phyloP scores from a whole-genome alignment of 2,113 vertebrate species.

The Tinamus guttatus region DNA sequence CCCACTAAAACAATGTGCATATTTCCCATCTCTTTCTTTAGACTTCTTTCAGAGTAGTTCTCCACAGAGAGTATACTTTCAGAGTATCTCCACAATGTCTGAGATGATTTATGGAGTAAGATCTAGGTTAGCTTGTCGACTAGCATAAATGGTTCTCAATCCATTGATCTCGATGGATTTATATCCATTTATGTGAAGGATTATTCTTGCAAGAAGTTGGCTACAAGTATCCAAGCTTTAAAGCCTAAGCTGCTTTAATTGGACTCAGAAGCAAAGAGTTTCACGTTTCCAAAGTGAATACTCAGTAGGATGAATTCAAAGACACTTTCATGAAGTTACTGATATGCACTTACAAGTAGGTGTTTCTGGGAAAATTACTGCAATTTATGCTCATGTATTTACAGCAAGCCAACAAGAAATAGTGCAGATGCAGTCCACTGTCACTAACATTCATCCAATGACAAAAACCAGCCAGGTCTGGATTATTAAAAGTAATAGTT shows the following conservation, averaged over 20 bases:
- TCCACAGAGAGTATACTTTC: no score
- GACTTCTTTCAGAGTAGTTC: background rate
- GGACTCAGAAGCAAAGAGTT: background rate
- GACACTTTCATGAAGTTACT: background rate
- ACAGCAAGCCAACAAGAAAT: background rate
- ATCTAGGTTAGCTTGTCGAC: background rate
- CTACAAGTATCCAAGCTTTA: background rate
- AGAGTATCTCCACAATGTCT: background rate
- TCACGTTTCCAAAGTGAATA: conserved; percentile 1
- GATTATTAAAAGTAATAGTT: background rate
- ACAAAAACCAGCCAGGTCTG: background rate
- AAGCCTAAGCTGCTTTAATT: conserved; percentile 28
- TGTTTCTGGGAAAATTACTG: background rate
- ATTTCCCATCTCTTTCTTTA: background rate
- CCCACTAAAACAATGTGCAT: background rate
- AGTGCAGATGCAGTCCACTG: background rate
- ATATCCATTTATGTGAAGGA: background rate
- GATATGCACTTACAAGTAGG: background rate
- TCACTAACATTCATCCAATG: background rate
- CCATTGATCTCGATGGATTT: conserved; percentile 25
- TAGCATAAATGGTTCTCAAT: background rate
- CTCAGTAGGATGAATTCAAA: background rate
- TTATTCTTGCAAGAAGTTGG: conserved; percentile 6
- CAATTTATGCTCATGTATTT: background rate
- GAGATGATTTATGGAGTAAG: background rate